Percentiles rank a stretch among this genome's conserved stretches.
These are phyloP conservation scores for Tauraco hartlaubi DNA, from an alignment of 2,797 vertebrate species.

Conservation along the genomic window DNA sequence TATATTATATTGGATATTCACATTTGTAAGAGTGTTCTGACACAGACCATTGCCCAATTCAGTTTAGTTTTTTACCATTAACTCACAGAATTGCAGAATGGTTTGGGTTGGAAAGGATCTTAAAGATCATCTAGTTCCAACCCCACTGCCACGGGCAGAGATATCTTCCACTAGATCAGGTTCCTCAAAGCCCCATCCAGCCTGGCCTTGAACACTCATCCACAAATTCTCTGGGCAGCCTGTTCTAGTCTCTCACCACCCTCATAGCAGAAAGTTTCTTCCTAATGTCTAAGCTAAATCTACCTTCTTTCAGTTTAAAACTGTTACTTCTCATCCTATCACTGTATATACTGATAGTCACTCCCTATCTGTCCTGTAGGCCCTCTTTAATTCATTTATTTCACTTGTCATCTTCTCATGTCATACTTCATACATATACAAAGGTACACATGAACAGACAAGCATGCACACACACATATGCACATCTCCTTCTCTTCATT, in stretches of 20 bases:
- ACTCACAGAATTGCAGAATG: background rate
- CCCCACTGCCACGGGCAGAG: background rate
- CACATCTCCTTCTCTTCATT: background rate
- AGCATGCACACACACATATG: too few relatives aligned
- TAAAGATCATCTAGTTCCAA: background rate
- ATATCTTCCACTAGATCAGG: background rate
- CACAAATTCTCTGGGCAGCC: background rate
- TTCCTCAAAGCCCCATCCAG: background rate
- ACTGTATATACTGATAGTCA: too few relatives aligned
- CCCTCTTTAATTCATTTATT: background rate
- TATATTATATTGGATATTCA: background rate
- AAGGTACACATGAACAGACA: background rate
- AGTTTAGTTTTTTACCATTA: background rate
- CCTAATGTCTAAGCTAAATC: background rate
- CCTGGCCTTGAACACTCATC: background rate
- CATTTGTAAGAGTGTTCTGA: background rate
- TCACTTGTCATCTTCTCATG: background rate
- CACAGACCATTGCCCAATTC: background rate
- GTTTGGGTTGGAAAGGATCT: too few relatives aligned
- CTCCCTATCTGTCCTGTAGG: background rate
- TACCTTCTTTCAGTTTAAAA: background rate
- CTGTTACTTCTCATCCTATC: background rate
- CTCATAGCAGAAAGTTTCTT: background rate
- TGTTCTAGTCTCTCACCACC: background rate
- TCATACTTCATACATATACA: background rate